Conservation (phyloP, 2,113 vertebrate genomes). For the Sinocyclocheilus anshuiensis region DNA sequence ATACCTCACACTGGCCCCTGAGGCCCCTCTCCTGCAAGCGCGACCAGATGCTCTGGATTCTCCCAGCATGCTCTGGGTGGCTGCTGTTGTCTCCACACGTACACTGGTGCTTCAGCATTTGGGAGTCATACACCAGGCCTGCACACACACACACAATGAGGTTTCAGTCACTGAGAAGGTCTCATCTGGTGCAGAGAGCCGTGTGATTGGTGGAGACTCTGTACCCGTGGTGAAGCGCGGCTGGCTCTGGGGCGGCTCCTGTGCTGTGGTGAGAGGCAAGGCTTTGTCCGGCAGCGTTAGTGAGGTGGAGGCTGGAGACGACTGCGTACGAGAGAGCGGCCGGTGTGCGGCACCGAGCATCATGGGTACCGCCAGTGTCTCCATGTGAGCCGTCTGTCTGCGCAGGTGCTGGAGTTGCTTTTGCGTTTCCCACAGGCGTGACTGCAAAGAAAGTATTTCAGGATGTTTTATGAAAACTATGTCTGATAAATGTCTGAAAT, state of each 20-base stretch:
- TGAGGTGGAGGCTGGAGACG: conserved; percentile 87
- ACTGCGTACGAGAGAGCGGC: conserved; percentile 84
- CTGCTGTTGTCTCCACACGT: conserved; percentile 94
- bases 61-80: conserved; percentile 93
- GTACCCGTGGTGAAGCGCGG: conserved; percentile 89
- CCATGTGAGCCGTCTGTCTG: conserved; percentile 77
- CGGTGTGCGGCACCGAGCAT: conserved; percentile 73
- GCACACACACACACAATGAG: conserved; percentile 42
- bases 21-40: conserved; percentile 91
- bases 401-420: conserved; percentile 83
- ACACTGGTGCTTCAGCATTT: conserved; percentile 96
- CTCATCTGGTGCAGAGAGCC: not conserved
- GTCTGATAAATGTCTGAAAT: not conserved
- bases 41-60: conserved; percentile 98
- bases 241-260: conserved; percentile 76
- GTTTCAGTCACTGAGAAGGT: not conserved
- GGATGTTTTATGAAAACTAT: not conserved
- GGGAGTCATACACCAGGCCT: conserved; percentile 74
- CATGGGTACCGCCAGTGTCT: conserved; percentile 74
- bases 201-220: conserved; percentile 68
- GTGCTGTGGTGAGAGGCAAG: conserved; percentile 58
- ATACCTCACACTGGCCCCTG: conserved; percentile 90
- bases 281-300: conserved; percentile 70
- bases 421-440: conserved; percentile 88
- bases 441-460: conserved; percentile 66